Evolutionary conservation across 1,140 invertebrate species (phyloP), one percentile per base, ranked within the genome.

Genomic region (Anthonomus grandis): DNA sequence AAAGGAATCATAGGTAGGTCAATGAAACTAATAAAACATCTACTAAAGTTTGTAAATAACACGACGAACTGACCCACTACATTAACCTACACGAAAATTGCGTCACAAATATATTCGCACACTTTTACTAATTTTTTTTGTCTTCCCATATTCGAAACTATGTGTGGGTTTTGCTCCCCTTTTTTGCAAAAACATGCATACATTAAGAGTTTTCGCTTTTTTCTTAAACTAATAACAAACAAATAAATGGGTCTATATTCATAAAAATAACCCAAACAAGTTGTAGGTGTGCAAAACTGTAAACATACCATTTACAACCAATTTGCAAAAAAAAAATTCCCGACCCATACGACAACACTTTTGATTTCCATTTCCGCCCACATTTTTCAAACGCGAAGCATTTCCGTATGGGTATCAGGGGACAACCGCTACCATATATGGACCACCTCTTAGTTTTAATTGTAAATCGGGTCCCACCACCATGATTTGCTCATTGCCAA

Each of bases 351-450:
- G n/a, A n/a, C n/a, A n/a, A n/a, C n/a, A n/a, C n/a, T n/a, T n/a
- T n/a, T n/a, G n/a, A n/a, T 52, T 42, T 45, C 19, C 45, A 56
- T 48, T 46, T 42, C 44, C 55, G 55, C 55, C 55, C 47, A 57
- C 55, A 41, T 50, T 50, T 57, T 57, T 50, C 45, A 52, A 24
- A 54, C 49, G 31, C 42, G 34, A 46, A 37, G 47, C 47, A 59
- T 53, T 59, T 59, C 57, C 57, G 48, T 39, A 19, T 46, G 23
- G 3, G 10, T 17, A 46, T 21, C 38, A n/a, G 57, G 44, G 55
- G 57, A 24, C 50, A 34, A 59, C 57, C 42, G 34, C 57, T 52
- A 39, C 57, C 57, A 46, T 51, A 53, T 68, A 59, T 12, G 57
- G 34, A 18, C 23, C 31, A 46, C 17, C 23, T 42, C 38, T 50